Percentiles rank a stretch among this genome's conserved stretches.
Evolutionary conservation across 2,113 vertebrate genomes (phyloP).

Genomic region (Tonatia bakeri): DNA sequence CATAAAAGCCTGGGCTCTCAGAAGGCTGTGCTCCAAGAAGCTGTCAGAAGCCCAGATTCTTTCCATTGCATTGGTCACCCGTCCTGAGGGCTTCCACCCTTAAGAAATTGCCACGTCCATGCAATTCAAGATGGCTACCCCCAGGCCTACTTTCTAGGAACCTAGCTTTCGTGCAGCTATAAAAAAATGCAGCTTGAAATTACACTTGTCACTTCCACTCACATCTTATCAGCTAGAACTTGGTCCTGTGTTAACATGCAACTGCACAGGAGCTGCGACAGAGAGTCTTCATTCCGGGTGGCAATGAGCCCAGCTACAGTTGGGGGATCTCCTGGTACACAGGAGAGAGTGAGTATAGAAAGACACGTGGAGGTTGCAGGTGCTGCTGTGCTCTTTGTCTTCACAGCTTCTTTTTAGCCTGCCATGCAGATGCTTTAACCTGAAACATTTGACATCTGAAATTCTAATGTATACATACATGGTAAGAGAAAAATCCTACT

Average conservation of each 20-base stretch:
- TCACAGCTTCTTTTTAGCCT: background rate
- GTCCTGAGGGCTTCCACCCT: background rate
- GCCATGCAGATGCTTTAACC: background rate
- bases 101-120: background rate
- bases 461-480: background rate
- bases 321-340: background rate
- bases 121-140: background rate
- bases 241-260: conserved; percentile 1
- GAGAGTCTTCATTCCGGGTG: background rate
- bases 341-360: background rate
- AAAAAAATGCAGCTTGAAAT: conserved; percentile 41
- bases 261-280: background rate
- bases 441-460: background rate
- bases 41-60: background rate
- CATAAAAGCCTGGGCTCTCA: background rate
- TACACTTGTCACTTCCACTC: conserved; percentile 25
- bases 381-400: background rate
- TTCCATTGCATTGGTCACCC: background rate
- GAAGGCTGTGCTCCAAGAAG: background rate
- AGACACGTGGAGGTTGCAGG: background rate
- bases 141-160: conserved; percentile 34
- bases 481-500: background rate
- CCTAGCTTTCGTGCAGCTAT: background rate
- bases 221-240: conserved; percentile 19
- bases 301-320: background rate